Conservation (phyloP, 2,113 vertebrate genomes). For the Tonatia bakeri region DNA sequence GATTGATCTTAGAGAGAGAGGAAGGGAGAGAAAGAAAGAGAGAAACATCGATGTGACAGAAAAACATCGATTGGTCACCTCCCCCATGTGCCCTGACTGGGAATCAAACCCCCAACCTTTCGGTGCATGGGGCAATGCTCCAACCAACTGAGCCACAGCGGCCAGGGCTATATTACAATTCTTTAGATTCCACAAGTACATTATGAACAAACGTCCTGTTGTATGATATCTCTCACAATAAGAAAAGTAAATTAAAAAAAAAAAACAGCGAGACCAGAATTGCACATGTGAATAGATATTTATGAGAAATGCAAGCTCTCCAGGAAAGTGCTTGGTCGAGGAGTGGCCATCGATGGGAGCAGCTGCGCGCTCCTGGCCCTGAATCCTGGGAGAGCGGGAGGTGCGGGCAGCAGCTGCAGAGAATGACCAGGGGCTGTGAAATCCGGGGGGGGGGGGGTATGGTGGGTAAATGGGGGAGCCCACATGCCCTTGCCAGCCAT, state of each 20-base stretch:
- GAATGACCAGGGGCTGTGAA: not conserved
- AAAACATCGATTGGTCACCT: not conserved
- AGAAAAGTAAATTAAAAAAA: not conserved
- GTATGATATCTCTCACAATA: no score
- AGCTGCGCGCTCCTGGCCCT: accelerated
- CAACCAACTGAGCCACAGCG: no score
- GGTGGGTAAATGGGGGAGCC: not conserved
- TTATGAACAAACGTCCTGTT: not conserved
- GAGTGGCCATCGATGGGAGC: no score
- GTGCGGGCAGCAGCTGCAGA: not conserved
- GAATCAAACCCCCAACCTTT: no score
- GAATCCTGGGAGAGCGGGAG: not conserved
- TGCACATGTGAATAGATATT: not conserved
- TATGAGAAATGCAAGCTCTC: not conserved
- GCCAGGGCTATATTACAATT: no score
- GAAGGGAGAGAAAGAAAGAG: not conserved
- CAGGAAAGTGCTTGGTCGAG: not conserved
- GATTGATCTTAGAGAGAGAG: no score
- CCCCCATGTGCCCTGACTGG: not conserved
- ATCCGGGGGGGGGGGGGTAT: not conserved
- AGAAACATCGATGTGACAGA: not conserved
- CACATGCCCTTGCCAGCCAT: not conserved
- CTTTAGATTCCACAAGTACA: accelerated
- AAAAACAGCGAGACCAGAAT: not conserved
- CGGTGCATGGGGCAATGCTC: no score